These are phyloP conservation scores for Lingula anatina DNA, from an alignment of 2,888 invertebrate genomes.

Conservation along the genomic window DNA sequence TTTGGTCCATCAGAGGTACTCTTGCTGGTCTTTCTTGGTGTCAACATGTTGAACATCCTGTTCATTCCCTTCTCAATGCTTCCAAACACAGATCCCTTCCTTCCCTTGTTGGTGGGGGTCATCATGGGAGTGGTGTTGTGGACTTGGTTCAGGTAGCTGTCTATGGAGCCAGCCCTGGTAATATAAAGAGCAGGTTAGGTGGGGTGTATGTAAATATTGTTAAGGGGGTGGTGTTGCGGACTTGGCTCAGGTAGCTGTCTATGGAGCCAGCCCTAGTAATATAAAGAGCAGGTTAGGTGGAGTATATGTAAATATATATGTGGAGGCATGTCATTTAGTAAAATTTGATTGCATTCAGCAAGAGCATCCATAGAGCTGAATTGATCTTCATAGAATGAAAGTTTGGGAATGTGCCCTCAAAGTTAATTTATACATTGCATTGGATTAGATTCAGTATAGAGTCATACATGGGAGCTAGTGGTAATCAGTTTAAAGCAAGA, in stretches of 20 bases:
- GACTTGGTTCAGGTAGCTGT: conserved; percentile 40
- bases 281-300: neutral
- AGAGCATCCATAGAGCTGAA: too few relatives aligned
- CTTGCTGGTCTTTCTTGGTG: conserved; percentile 58
- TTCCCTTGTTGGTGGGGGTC: conserved; percentile 25
- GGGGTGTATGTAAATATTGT: conserved; percentile 11
- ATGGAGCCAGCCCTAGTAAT: conserved; percentile 40
- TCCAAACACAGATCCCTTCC: conserved; percentile 60
- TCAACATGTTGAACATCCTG: conserved; percentile 65
- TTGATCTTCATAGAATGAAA: too few relatives aligned
- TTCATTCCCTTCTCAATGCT: conserved; percentile 68
- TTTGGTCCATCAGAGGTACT: conserved; percentile 41
- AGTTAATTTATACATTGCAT: too few relatives aligned
- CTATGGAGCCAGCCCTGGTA: conserved; percentile 43
- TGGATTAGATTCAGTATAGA: too few relatives aligned
- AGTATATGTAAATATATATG: conserved; percentile 13
- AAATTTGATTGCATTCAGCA: too few relatives aligned
- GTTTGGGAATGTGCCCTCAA: too few relatives aligned
- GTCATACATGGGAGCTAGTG: too few relatives aligned
- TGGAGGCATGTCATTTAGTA: too few relatives aligned
- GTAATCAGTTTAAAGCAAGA: too few relatives aligned
- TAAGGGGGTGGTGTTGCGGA: conserved; percentile 32
- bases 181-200: neutral
- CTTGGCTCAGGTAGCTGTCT: conserved; percentile 42
- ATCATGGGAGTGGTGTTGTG: conserved; percentile 31